These are phyloP conservation scores for Cydia fagiglandana DNA, from an alignment of 1,140 invertebrate genomes.

Conservation along the genomic window DNA sequence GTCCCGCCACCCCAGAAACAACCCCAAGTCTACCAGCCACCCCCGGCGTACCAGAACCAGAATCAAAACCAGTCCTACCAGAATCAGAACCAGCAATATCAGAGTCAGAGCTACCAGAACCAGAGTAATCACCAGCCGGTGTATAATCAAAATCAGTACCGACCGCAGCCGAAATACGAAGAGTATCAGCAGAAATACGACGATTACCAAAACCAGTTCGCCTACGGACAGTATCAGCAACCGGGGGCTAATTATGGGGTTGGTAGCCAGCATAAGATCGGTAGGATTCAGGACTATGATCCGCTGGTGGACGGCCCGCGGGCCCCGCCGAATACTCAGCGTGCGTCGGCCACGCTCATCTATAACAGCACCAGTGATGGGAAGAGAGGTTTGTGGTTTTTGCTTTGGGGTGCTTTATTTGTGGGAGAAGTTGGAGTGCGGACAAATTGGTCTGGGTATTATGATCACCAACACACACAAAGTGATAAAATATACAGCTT, in stretches of 20 bases:
- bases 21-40: constrained; percentile 68
- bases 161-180: constrained; percentile 49
- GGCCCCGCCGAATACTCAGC: constrained; percentile 85
- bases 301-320: constrained; percentile 86
- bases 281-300: constrained; percentile 90
- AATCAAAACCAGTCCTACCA: constrained; percentile 43
- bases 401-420: constrained; percentile 16
- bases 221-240: constrained; percentile 65
- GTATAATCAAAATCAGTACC: constrained; percentile 15
- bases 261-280: constrained; percentile 72
- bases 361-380: constrained; percentile 82
- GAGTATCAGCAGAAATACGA: constrained; percentile 58
- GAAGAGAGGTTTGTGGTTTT: constrained; percentile 60
- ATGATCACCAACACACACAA: no score
- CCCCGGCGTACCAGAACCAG: constrained; percentile 40
- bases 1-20: constrained; percentile 60
- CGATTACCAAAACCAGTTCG: constrained; percentile 56
- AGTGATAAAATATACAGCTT: no score
- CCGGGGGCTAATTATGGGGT: constrained; percentile 49
- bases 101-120: constrained; percentile 1
- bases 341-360: constrained; percentile 88
- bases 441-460: neutral
- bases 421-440: neutral
- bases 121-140: constrained; percentile 1
- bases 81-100: constrained; percentile 42